Conservation (phyloP, 2,888 invertebrate species). For the Acrobasis suavella region DNA sequence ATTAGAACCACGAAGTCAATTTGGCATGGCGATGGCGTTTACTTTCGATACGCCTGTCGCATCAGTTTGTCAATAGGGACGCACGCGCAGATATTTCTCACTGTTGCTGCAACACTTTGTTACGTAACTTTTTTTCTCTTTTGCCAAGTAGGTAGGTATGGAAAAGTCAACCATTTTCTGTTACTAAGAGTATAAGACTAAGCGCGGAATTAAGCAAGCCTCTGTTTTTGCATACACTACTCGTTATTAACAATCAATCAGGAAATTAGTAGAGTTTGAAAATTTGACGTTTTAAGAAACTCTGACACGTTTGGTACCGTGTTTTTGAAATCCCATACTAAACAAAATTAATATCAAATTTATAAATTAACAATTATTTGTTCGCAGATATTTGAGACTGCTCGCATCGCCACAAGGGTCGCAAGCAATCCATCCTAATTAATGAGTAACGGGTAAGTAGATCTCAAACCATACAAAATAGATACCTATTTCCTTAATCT, state of each 20-base stretch:
- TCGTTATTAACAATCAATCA: too few relatives aligned
- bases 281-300: too few relatives aligned
- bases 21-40: constrained; percentile 19
- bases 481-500: neutral
- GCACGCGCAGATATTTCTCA: constrained; percentile 13
- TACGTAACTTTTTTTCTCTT: constrained; percentile 9
- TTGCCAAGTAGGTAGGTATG: neutral
- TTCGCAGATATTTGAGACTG: neutral
- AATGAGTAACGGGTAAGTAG: constrained; percentile 10
- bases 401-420: neutral
- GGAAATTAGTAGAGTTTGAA: too few relatives aligned
- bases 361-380: neutral
- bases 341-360: neutral
- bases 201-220: too few relatives aligned
- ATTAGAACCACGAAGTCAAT: constrained; percentile 12
- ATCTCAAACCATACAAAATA: neutral
- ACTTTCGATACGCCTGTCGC: constrained; percentile 23
- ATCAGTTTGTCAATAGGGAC: constrained; percentile 21
- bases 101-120: neutral
- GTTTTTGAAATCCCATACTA: neutral
- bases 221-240: too few relatives aligned
- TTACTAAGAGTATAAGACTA: too few relatives aligned
- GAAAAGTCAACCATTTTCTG: neutral
- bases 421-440: neutral
- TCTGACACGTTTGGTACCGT: too few relatives aligned